Conservation (phyloP, 1,140 invertebrate species). For the Drosophila parvula region DNA sequence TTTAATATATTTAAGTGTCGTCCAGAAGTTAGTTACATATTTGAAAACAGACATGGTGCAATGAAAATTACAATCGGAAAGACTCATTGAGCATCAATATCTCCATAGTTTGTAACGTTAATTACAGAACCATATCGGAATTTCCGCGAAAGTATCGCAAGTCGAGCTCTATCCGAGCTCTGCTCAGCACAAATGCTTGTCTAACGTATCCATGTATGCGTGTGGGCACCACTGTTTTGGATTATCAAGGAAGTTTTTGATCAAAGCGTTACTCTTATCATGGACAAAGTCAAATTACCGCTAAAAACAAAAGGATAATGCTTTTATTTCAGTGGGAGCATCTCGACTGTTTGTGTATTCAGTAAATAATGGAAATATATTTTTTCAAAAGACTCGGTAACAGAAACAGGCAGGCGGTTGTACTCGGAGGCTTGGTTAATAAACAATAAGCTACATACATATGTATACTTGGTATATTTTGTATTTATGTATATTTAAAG, state of each 20-base stretch:
- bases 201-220: no score
- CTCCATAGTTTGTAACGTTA: background rate
- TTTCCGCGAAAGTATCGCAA: background rate
- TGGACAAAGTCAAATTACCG: no score
- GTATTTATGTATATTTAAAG: constrained; percentile 9
- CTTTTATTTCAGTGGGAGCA: background rate
- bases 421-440: constrained; percentile 7
- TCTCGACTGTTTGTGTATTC: background rate
- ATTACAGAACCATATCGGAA: background rate
- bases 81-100: background rate
- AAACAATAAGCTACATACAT: background rate
- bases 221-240: no score
- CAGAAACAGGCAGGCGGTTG: background rate
- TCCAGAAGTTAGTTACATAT: no score
- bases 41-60: background rate
- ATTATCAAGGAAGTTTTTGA: no score
- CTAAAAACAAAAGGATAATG: background rate
- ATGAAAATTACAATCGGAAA: background rate
- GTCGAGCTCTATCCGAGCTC: no score
- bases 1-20: background rate
- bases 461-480: background rate
- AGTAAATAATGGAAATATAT: background rate
- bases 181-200: no score
- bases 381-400: background rate
- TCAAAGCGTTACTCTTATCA: no score